A percentile compares a stretch with the other conserved stretches of the same genome.
Conservation (phyloP, 2,888 invertebrate genomes). For the Dexiosoma caninum region DNA sequence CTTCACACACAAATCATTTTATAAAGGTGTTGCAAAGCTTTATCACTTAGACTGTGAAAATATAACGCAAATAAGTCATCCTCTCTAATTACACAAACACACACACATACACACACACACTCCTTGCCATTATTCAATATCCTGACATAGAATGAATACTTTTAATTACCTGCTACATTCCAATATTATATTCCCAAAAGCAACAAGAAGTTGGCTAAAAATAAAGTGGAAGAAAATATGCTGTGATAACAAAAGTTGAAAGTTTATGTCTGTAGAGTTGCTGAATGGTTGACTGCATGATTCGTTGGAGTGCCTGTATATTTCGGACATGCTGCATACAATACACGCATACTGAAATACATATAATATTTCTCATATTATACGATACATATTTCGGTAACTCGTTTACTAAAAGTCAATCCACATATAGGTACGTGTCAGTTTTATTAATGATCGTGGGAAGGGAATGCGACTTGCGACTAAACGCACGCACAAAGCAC, state of each 20-base stretch:
- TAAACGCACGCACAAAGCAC: slow-evolving; percentile 64
- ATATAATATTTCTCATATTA: slow-evolving; percentile 58
- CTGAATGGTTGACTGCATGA: background rate
- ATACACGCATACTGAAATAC: too few species aligned
- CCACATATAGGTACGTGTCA: slow-evolving; percentile 75
- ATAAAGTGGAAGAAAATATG: slow-evolving; percentile 36
- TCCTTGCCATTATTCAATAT: background rate
- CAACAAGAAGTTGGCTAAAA: slow-evolving; percentile 13
- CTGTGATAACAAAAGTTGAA: slow-evolving; percentile 59
- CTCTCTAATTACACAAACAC: too few species aligned
- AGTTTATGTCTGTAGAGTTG: slow-evolving; percentile 51
- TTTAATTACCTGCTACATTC: slow-evolving; percentile 48
- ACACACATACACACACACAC: background rate
- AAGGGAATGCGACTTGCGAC: slow-evolving; percentile 69
- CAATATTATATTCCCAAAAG: slow-evolving; percentile 42
- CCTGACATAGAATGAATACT: slow-evolving; percentile 21
- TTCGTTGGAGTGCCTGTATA: background rate
- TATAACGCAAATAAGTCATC: too few species aligned
- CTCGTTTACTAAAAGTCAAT: slow-evolving; percentile 66
- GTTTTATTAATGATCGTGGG: slow-evolving; percentile 77
- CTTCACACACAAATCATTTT: too few species aligned
- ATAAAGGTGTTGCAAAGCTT: too few species aligned
- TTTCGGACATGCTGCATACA: slow-evolving; percentile 22
- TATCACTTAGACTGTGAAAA: too few species aligned
- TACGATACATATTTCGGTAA: slow-evolving; percentile 61